These are phyloP conservation scores for Scomberomorus guttatus DNA, from an alignment of 2,797 vertebrate genomes.

Conservation along the genomic window DNA sequence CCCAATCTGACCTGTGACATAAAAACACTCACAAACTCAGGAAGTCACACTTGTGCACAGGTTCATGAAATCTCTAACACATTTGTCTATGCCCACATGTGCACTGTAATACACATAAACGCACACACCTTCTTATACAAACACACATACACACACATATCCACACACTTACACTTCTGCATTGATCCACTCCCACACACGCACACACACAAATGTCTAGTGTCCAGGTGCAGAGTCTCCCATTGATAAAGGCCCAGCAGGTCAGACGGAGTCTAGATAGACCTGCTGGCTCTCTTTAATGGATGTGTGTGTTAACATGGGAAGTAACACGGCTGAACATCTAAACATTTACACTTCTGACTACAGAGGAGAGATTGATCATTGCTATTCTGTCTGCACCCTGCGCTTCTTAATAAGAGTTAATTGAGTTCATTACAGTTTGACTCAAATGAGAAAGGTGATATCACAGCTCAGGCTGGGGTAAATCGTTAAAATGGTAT, in stretches of 20 bases:
- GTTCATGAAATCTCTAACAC: slow-evolving; percentile 12
- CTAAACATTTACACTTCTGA: slow-evolving; percentile 78
- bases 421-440: slow-evolving; percentile 46
- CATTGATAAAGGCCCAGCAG: slow-evolving; percentile 72
- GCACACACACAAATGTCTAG: slow-evolving; percentile 5
- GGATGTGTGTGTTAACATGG: slow-evolving; percentile 69
- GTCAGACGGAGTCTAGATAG: slow-evolving; percentile 55
- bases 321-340: slow-evolving; percentile 75
- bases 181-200: slow-evolving; percentile 25
- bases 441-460: slow-evolving; percentile 47
- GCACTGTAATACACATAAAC: neutral
- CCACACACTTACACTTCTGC: neutral
- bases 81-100: neutral
- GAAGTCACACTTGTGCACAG: slow-evolving; percentile 32
- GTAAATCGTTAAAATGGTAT: slow-evolving; percentile 35
- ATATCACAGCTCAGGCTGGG: slow-evolving; percentile 35
- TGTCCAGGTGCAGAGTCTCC: slow-evolving; percentile 76
- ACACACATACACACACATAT: slow-evolving; percentile 2
- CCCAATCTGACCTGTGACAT: slow-evolving; percentile 69
- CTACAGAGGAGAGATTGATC: slow-evolving; percentile 66
- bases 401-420: slow-evolving; percentile 49
- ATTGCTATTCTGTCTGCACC: slow-evolving; percentile 21
- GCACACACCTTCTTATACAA: neutral
- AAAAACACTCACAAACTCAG: slow-evolving; percentile 58
- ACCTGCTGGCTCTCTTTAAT: slow-evolving; percentile 50